phyloP scores from a whole-genome alignment of 2,113 vertebrate genomes.

The Jaculus jaculus region DNA sequence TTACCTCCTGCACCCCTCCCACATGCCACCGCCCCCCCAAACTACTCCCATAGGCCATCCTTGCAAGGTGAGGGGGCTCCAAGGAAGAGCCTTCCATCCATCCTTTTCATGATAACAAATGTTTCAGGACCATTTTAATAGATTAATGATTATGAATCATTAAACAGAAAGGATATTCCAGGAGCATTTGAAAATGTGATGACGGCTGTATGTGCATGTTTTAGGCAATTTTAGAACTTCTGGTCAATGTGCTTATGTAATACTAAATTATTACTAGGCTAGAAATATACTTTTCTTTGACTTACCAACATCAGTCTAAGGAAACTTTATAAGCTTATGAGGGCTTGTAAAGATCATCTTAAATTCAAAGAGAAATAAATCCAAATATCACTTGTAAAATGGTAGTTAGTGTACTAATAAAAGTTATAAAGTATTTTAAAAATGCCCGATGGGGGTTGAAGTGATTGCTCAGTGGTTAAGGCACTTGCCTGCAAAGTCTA shows the following conservation, averaged over 20 bases:
- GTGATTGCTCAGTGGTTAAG: too few relatives aligned
- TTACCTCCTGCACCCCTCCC: too few relatives aligned
- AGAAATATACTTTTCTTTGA: neutral
- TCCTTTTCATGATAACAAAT: too few relatives aligned
- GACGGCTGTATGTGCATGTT: neutral
- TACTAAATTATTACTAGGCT: neutral
- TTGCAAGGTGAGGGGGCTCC: too few relatives aligned
- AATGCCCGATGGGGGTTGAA: too few relatives aligned
- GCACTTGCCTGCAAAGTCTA: too few relatives aligned
- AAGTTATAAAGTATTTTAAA: accelerated
- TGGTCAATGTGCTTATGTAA: neutral
- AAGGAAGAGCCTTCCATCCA: accelerated
- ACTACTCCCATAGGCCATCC: too few relatives aligned
- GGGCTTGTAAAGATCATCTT: neutral
- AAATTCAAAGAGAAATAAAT: neutral
- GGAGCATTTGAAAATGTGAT: neutral
- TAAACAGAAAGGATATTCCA: neutral
- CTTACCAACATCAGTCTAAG: neutral
- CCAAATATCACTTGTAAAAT: neutral
- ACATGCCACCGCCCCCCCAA: too few relatives aligned
- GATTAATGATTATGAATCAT: neutral
- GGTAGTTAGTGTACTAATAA: neutral
- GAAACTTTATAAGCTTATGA: neutral
- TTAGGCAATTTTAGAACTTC: neutral
- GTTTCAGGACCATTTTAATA: neutral